Evolutionary conservation across 64 coral and sea anemone genomes (phyloP).

Genomic region (Astreopora myriophthalma): DNA sequence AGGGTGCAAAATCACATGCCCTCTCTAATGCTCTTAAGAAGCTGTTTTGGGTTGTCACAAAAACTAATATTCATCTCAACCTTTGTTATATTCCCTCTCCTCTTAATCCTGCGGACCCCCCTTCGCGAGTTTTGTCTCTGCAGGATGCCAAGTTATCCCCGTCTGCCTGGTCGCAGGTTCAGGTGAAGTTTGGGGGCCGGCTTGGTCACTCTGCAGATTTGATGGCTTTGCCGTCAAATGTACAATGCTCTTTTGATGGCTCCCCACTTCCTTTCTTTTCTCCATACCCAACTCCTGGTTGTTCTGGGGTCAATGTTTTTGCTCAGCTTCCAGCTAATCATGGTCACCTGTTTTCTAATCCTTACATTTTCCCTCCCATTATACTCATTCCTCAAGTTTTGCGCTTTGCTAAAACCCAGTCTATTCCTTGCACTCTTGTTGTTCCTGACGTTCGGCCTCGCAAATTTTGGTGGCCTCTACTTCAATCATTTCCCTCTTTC

Average conservation of each 20-base stretch:
- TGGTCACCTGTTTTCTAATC: not conserved
- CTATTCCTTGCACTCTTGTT: not conserved
- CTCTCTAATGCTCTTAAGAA: not conserved
- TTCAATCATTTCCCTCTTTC: not conserved
- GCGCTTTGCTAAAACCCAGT: not conserved
- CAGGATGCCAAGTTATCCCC: conserved; percentile 14
- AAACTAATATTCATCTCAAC: not conserved
- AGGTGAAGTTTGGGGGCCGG: not conserved
- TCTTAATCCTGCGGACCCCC: conserved; percentile 28
- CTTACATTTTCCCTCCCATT: not conserved
- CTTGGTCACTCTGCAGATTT: conserved; percentile 44
- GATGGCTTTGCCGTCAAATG: conserved; percentile 47
- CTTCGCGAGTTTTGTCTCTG: not conserved
- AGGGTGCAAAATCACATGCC: not conserved
- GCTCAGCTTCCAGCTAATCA: not conserved
- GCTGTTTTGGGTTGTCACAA: not conserved
- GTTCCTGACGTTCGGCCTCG: conserved; percentile 9
- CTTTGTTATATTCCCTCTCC: conserved; percentile 21
- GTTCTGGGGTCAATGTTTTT: not conserved
- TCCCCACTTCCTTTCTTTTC: conserved; percentile 25
- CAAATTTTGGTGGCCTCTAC: conserved; percentile 37
- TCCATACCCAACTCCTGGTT: not conserved
- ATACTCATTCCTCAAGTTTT: not conserved
- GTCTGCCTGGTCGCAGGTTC: not conserved
- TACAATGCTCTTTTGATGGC: not conserved